Evolutionary conservation across 2,888 invertebrate species (phyloP), one percentile per base, ranked within the genome.

Genomic region (Tricholauxania praeusta): DNA sequence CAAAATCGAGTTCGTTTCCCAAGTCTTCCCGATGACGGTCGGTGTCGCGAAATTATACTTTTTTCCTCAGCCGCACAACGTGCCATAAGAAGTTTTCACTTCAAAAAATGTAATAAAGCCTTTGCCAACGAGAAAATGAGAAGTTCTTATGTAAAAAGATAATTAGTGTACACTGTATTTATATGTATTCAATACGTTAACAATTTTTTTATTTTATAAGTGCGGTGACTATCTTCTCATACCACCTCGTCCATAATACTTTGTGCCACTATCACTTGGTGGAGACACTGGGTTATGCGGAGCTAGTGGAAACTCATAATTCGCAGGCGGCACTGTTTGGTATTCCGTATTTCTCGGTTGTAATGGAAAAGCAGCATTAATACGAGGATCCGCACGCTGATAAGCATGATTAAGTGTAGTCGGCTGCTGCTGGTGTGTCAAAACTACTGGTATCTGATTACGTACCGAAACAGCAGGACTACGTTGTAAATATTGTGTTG

Each of bases 171-270:
- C 10, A 2, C 22, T 22, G 22, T 22, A 28, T 8, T 39, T 39
- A 39, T 39, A 10, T 39, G 39, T 39, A 10, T 6, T 39, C 10
- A 39, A 39, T 39, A 39, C 10, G 6, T 39, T 39, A 39, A 39
- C 8, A 39, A 10, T 39, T 39, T 39, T 39, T 39, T 39, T 39
- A 7, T 39, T 39, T 10, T 53, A 39, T 39, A 39, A 8, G 39
- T 10, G 6, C 39, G 1, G 7, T 7, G 2, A 53, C 75, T 47
- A 75, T 47, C 78, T 77, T 51, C 77, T 74, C 60, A 74, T 39
- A 15, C 68, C 75, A 15, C 79, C 79, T 19, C 78, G 76, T 0
- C 79, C 77, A 64, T 71, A 79, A 66, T 47, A 71, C 28, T 76
- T 76, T 12, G 5, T 15, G 12, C 28, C 17, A 49, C 28, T 32